Conservation (phyloP, 2,888 invertebrate species). For the Onthophagus sagittarius region DNA sequence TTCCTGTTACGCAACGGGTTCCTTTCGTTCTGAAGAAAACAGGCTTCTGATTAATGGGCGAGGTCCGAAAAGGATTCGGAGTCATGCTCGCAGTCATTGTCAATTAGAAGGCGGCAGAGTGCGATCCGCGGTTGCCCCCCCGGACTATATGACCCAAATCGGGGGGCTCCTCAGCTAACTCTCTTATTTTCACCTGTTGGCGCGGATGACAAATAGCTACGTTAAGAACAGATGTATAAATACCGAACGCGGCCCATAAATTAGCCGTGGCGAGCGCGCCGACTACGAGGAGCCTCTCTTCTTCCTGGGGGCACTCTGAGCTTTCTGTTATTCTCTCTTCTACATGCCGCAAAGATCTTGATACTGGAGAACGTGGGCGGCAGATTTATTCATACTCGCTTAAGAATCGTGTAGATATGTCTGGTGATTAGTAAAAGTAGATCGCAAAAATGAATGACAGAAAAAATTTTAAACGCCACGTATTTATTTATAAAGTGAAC, state of each 20-base stretch:
- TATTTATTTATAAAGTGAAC: conserved; percentile 1
- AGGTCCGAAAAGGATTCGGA: neutral
- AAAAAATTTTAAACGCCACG: neutral
- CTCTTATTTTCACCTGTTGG: conserved; percentile 11
- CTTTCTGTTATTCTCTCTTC: neutral
- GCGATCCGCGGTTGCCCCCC: neutral
- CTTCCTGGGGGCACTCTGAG: neutral
- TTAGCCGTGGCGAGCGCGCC: conserved; percentile 30
- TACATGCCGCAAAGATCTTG: conserved; percentile 20
- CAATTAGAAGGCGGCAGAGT: neutral
- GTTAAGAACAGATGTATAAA: conserved; percentile 42
- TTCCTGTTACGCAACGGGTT: neutral
- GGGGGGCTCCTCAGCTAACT: neutral
- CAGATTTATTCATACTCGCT: conserved; percentile 25
- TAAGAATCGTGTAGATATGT: conserved; percentile 17
- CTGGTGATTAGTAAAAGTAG: conserved; percentile 14
- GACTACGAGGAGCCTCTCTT: neutral
- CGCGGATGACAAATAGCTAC: conserved; percentile 1
- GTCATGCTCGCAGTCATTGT: neutral
- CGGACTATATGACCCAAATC: conserved; percentile 2
- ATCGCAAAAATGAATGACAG: neutral
- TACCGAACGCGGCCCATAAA: conserved; percentile 43
- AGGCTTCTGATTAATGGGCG: neutral
- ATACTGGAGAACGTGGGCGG: conserved; percentile 25
- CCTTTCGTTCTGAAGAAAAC: neutral